Evolutionary conservation across 30 jellyfish, hydroid and myxozoan species (phyloP), one percentile per base, ranked within the genome.

Genomic region (Hydra vulgaris): DNA sequence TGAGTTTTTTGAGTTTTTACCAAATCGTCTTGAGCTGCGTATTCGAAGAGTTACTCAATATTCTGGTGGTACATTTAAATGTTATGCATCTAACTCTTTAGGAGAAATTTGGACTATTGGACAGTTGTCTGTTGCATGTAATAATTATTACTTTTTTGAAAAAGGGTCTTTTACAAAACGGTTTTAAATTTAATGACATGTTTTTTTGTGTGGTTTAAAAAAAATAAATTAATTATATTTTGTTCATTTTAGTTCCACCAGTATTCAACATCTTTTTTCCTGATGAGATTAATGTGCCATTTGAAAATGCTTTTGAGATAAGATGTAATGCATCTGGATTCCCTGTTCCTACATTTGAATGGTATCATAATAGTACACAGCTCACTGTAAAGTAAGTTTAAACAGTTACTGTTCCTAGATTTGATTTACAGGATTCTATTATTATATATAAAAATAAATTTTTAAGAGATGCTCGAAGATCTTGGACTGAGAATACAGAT

Each of bases 331-430:
- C 97, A 17, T 73, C 74, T 19, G 95, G 85, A 12, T 71, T 76
- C 53, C 97, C 97, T 18, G 23, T 15, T 17, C 90, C 95, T 7
- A 85, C 84, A 61, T 85, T 82, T 56, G 95, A 90, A 23, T 90
- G 97, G 97, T 90, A 81, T 84, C 86, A 85, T 76, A 85, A 85
- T 53, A 91, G 92, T 40, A 81, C 95, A 16, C 23, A 15, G 21
- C 81, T 89, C 17, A 77, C 71, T 25, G 12, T 56, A 7, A 69
- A 84, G 96, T 88, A 79, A 53, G 94, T 88, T n/a, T n/a, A n/a
- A n/a, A n/a, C n/a, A n/a, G n/a, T n/a, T n/a, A n/a, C n/a, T n/a
- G n/a, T n/a, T n/a, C n/a, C n/a, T n/a, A n/a, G n/a, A n/a, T n/a
- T n/a, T n/a, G n/a, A n/a, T n/a, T n/a, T n/a, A n/a, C n/a, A n/a